phyloP scores from a whole-genome alignment of 2,797 vertebrate species.

The Periophthalmus magnuspinnatus region DNA sequence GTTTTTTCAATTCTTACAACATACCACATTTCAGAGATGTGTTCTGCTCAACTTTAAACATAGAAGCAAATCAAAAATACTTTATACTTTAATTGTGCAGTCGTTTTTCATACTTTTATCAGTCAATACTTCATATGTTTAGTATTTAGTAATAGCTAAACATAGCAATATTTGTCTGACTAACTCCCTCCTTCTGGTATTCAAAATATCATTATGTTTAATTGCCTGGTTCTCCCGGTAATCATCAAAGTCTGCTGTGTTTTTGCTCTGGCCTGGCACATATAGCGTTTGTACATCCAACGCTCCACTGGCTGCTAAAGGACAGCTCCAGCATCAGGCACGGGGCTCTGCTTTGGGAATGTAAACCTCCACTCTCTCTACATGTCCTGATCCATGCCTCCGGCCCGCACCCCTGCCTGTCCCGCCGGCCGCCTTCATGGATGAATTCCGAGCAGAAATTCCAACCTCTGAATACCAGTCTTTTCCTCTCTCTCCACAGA shows the following conservation, averaged over 20 bases:
- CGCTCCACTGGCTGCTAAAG: conserved; percentile 1
- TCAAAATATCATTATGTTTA: not conserved
- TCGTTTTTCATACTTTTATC: too few species aligned
- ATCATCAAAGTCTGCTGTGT: not conserved
- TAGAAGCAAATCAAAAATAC: too few species aligned
- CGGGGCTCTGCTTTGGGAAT: conserved; percentile 2
- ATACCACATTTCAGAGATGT: too few species aligned
- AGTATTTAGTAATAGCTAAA: too few species aligned
- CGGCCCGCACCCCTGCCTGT: conserved; percentile 47
- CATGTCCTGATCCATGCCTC: conserved; percentile 44
- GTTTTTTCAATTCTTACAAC: too few species aligned
- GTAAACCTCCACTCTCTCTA: not conserved
- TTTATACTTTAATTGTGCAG: too few species aligned
- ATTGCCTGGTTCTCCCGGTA: not conserved
- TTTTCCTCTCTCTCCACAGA: conserved; percentile 45
- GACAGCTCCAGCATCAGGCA: conserved; percentile 1
- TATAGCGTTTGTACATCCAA: not conserved
- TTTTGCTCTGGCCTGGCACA: not conserved
- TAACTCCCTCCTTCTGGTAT: not conserved
- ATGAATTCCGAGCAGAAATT: conserved; percentile 70
- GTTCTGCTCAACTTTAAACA: too few species aligned
- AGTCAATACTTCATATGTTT: too few species aligned
- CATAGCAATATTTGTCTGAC: too few species aligned
- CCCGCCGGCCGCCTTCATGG: conserved; percentile 66
- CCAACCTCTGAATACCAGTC: conserved; percentile 54